Base-by-base conservation (phyloP, 2,797 vertebrate genomes). In the Microctenopoma steveboyesi region DNA sequence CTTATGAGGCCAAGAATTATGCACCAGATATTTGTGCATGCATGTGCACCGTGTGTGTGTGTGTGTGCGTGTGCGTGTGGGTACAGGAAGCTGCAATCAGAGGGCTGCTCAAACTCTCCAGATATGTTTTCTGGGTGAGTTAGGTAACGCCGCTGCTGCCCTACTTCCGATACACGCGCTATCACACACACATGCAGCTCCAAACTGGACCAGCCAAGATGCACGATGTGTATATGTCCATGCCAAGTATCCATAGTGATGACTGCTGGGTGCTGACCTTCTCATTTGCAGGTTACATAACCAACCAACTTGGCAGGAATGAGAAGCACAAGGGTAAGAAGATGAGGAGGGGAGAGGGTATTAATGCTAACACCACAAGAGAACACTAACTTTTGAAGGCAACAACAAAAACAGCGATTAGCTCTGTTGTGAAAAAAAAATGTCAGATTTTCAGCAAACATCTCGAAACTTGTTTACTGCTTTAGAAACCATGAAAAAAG, bases 181-280 rank as follows among this genome's bases (percentile, higher is more conserved):
- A 13, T 27, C 37, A 61, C 64, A 54, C 67, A 52, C 16, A 43
- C 42, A 43, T 2, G 7, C 14, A 0, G 66, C 64, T 76, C 56
- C 49, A 76, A 75, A 79, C 84, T 86, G 87, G 85, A 76, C 76
- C 70, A 46, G 72, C 57, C 49, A 91, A 91, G 85, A 78, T 67
- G 71, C 51, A 68, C 48, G 18, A 64, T 53, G 64, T 71, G 61
- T 55, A 57, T 18, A 56, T 64, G 56, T 55, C 54, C 0, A 0
- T 65, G 92, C 90, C 88, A 93, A 85, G 92, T 91, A 91, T 90
- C 92, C 93, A 92, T 88, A 86, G 91, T 86, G 85, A 92, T 82
- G 78, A 49, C 88, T 92, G 87, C 83, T 72, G 82, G 91, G 85
- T 89, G 92, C 78, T 95, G 94, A 94, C 93, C 93, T 88, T 92